A percentile compares a stretch with the other conserved stretches of the same genome.
phyloP scores from a whole-genome alignment of 1,140 invertebrate genomes.

The Orchesella cincta region DNA sequence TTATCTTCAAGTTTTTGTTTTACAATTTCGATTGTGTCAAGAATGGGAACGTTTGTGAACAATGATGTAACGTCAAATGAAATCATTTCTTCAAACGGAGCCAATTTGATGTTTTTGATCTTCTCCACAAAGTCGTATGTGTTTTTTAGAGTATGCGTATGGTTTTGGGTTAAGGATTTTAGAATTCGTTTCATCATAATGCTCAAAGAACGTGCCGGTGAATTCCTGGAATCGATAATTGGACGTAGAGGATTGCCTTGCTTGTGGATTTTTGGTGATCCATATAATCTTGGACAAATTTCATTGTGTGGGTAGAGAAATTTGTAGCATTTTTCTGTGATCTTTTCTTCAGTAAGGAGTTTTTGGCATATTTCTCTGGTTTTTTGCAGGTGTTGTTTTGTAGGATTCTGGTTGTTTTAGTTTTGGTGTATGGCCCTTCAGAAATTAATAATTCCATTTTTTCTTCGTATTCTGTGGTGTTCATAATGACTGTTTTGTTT shows the following conservation, averaged over 20 bases:
- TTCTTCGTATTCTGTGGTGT: slow-evolving; percentile 40
- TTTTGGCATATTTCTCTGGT: not conserved
- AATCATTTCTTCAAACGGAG: slow-evolving; percentile 14
- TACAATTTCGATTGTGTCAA: not conserved
- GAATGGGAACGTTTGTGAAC: slow-evolving; percentile 38
- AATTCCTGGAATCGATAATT: slow-evolving; percentile 49
- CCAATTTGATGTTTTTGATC: slow-evolving; percentile 16
- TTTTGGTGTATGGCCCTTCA: slow-evolving; percentile 42
- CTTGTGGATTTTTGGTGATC: slow-evolving; percentile 52
- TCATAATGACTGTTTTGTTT: slow-evolving; percentile 47
- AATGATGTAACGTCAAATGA: slow-evolving; percentile 38
- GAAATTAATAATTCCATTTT: slow-evolving; percentile 45
- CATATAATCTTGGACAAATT: slow-evolving; percentile 41
- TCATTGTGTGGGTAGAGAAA: slow-evolving; percentile 30
- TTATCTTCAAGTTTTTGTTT: not conserved
- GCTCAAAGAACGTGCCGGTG: slow-evolving; percentile 47
- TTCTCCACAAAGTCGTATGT: slow-evolving; percentile 35
- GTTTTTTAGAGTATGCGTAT: slow-evolving; percentile 18
- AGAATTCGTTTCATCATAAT: slow-evolving; percentile 46
- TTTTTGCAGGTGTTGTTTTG: not conserved
- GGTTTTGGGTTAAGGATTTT: slow-evolving; percentile 18
- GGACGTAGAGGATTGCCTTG: slow-evolving; percentile 44
- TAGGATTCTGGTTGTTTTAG: slow-evolving; percentile 10
- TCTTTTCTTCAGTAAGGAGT: not conserved
- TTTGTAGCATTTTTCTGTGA: slow-evolving; percentile 17